Evolutionary conservation across 2,888 invertebrate genomes (phyloP).

Genomic region (Nymphalis urticae): DNA sequence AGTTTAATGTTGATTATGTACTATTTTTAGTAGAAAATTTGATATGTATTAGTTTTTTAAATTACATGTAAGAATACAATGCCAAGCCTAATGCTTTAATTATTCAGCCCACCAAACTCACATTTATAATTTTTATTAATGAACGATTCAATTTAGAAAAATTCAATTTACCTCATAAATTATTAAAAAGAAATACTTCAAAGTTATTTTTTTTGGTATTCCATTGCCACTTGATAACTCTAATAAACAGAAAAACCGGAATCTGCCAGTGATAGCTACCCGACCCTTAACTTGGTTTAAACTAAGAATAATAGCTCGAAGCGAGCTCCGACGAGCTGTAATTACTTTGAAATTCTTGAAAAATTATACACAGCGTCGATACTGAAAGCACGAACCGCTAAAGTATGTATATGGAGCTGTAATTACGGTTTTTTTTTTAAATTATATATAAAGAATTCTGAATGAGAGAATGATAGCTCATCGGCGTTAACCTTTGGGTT

Average conservation of each 20-base stretch:
- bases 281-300: conserved; percentile 40
- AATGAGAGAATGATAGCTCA: too few species aligned
- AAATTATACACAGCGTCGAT: conserved; percentile 51
- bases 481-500: too few species aligned
- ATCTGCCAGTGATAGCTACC: conserved; percentile 37
- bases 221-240: conserved; percentile 26
- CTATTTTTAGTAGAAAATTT: too few species aligned
- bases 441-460: neutral
- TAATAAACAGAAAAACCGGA: conserved; percentile 22
- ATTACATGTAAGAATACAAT: neutral
- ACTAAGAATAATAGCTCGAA: conserved; percentile 55
- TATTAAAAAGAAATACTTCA: too few species aligned
- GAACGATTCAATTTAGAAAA: neutral
- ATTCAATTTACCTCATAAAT: too few species aligned
- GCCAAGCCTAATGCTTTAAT: neutral
- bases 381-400: conserved; percentile 26
- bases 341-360: conserved; percentile 62
- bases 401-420: conserved; percentile 26
- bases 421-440: conserved; percentile 1
- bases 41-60: too few species aligned
- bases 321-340: conserved; percentile 43
- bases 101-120: too few species aligned
- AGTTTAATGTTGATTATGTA: too few species aligned
- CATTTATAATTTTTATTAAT: neutral
- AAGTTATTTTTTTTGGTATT: neutral